Percentiles rank a stretch among this genome's conserved stretches.
These are phyloP conservation scores for Eupithecia centaureata DNA, from an alignment of 2,888 invertebrate genomes.

Conservation along the genomic window DNA sequence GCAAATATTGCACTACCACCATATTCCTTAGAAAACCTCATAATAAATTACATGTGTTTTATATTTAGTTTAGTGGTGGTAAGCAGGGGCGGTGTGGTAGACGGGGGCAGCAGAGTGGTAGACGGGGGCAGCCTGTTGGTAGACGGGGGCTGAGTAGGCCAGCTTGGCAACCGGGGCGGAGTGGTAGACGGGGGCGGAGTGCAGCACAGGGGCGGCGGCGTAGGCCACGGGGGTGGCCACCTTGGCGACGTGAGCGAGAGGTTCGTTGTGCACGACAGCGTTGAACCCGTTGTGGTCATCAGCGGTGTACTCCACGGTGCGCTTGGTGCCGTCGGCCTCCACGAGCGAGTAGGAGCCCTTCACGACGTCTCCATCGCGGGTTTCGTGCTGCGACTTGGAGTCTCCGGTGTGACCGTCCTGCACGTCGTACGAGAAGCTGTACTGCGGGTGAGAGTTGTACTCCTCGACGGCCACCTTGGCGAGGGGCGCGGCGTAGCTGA, in stretches of 20 bases:
- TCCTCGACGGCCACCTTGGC: constrained; percentile 63
- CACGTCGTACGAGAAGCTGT: constrained; percentile 84
- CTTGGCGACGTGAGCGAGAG: constrained; percentile 57
- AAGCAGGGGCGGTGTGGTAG: constrained; percentile 53
- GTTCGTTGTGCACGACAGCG: constrained; percentile 81
- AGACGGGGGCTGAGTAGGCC: constrained; percentile 53
- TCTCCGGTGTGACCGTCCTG: constrained; percentile 81
- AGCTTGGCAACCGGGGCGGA: constrained; percentile 50
- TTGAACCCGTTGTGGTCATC: constrained; percentile 81
- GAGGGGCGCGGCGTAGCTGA: constrained; percentile 57
- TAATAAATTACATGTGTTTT: background rate
- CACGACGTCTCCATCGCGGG: constrained; percentile 75
- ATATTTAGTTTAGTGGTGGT: constrained; percentile 69
- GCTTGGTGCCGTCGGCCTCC: constrained; percentile 83
- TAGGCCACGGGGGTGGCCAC: constrained; percentile 59
- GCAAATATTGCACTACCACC: background rate
- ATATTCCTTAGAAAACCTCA: background rate
- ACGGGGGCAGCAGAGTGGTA: constrained; percentile 67
- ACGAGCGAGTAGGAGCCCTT: constrained; percentile 82
- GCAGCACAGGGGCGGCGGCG: constrained; percentile 59
- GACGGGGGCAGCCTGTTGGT: constrained; percentile 62
- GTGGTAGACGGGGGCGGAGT: constrained; percentile 59
- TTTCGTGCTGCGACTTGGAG: constrained; percentile 76
- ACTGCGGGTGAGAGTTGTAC: constrained; percentile 65
- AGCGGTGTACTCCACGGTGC: constrained; percentile 81